Evolutionary conservation across 2,888 invertebrate species (phyloP).

Genomic region (Melangyna quadrimaculata): DNA sequence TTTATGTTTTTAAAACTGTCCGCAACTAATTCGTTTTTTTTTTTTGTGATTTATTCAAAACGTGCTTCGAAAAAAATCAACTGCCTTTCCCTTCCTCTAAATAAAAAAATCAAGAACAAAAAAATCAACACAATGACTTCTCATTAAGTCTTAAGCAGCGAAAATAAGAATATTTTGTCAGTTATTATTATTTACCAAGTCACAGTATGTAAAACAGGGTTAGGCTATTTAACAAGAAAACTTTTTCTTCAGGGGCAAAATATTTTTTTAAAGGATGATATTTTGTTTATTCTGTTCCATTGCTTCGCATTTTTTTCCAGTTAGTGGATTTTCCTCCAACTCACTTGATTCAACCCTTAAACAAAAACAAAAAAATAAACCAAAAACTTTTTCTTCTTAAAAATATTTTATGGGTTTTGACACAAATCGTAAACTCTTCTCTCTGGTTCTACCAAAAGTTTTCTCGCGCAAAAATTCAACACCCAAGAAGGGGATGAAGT

Average conservation of each 20-base stretch:
- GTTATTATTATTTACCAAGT: background rate
- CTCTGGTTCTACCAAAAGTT: slow-evolving; percentile 14
- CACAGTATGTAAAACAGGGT: slow-evolving; percentile 32
- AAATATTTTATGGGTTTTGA: slow-evolving; percentile 52
- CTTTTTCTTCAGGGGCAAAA: slow-evolving; percentile 5
- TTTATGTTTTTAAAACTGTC: background rate
- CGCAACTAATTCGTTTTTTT: background rate
- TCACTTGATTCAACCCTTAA: background rate
- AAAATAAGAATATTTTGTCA: slow-evolving; percentile 1
- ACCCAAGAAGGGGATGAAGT: background rate
- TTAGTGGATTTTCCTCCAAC: background rate
- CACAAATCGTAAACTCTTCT: slow-evolving; percentile 42
- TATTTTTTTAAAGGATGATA: background rate
- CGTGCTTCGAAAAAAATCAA: background rate
- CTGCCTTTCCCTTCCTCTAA: too few species aligned
- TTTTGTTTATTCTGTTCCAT: background rate
- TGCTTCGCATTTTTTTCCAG: background rate
- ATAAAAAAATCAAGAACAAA: background rate
- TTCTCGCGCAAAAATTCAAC: slow-evolving; percentile 28
- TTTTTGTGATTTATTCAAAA: background rate
- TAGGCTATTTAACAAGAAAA: slow-evolving; percentile 62
- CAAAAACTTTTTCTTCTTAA: slow-evolving; percentile 51
- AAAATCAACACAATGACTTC: slow-evolving; percentile 28
- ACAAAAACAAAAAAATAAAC: background rate
- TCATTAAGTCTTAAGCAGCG: slow-evolving; percentile 46